These are phyloP conservation scores for Coilia nasus DNA, from an alignment of 2,797 vertebrate species.

Conservation along the genomic window DNA sequence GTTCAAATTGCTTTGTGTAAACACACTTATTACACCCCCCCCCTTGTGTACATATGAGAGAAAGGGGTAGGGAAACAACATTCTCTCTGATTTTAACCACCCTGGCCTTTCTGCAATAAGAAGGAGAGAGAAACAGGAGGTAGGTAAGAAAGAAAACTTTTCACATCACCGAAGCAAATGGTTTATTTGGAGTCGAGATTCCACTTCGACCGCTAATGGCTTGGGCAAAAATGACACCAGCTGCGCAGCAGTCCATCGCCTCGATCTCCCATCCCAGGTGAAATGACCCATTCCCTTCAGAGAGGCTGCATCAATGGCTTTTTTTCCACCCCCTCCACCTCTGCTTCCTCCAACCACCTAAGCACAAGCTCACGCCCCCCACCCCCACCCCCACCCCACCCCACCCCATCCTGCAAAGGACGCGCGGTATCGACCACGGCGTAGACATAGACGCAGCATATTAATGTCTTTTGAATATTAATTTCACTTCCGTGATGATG, in stretches of 20 bases:
- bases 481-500: constrained; percentile 19
- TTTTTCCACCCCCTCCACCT: constrained; percentile 49
- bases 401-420: constrained; percentile 10
- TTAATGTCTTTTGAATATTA: constrained; percentile 24
- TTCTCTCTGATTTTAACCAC: neutral
- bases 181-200: constrained; percentile 26
- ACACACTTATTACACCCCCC: neutral
- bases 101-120: neutral
- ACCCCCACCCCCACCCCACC: constrained; percentile 21
- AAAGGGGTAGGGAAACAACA: too few species aligned
- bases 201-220: constrained; percentile 53
- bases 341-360: constrained; percentile 31
- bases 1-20: neutral
- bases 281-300: constrained; percentile 62
- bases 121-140: neutral
- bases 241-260: constrained; percentile 59
- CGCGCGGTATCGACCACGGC: neutral
- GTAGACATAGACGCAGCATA: constrained; percentile 12
- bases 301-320: constrained; percentile 43
- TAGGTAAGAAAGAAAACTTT: neutral
- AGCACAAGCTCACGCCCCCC: neutral
- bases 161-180: constrained; percentile 44
- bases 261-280: constrained; percentile 59
- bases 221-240: constrained; percentile 59
- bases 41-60: too few species aligned